These are phyloP conservation scores for Cabera pusaria DNA, from an alignment of 2,888 invertebrate species.

Conservation along the genomic window DNA sequence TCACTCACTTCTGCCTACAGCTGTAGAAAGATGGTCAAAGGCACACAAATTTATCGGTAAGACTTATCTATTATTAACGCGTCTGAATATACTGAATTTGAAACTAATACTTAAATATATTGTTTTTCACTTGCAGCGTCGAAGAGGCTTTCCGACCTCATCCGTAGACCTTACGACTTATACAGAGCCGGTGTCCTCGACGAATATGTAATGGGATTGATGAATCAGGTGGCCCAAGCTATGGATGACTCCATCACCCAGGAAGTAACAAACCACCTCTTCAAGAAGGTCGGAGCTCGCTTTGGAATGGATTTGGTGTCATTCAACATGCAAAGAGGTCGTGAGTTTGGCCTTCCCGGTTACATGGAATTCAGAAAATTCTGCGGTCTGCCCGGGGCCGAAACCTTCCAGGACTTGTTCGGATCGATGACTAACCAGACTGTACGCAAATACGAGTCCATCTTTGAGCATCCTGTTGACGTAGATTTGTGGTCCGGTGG, in stretches of 20 bases:
- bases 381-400: slow-evolving; percentile 92
- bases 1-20: slow-evolving; percentile 94
- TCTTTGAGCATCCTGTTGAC: slow-evolving; percentile 95
- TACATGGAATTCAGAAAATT: slow-evolving; percentile 97
- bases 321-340: slow-evolving; percentile 96
- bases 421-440: slow-evolving; percentile 96
- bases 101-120: not conserved
- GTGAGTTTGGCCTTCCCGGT: slow-evolving; percentile 95
- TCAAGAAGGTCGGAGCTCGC: slow-evolving; percentile 90
- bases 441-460: slow-evolving; percentile 90
- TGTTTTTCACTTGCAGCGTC: slow-evolving; percentile 85
- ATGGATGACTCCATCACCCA: slow-evolving; percentile 97
- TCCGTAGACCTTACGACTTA: slow-evolving; percentile 94
- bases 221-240: slow-evolving; percentile 97
- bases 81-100: no score
- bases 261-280: slow-evolving; percentile 95
- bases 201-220: slow-evolving; percentile 95
- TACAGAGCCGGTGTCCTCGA: slow-evolving; percentile 95
- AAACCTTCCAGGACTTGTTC: slow-evolving; percentile 90
- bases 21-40: slow-evolving; percentile 96
- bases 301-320: slow-evolving; percentile 96
- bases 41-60: slow-evolving; percentile 96
- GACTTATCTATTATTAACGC: no score
- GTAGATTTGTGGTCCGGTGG: slow-evolving; percentile 98
- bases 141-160: slow-evolving; percentile 93